These are phyloP conservation scores for Mungos mungo DNA, from an alignment of 2,113 vertebrate genomes.

Conservation along the genomic window DNA sequence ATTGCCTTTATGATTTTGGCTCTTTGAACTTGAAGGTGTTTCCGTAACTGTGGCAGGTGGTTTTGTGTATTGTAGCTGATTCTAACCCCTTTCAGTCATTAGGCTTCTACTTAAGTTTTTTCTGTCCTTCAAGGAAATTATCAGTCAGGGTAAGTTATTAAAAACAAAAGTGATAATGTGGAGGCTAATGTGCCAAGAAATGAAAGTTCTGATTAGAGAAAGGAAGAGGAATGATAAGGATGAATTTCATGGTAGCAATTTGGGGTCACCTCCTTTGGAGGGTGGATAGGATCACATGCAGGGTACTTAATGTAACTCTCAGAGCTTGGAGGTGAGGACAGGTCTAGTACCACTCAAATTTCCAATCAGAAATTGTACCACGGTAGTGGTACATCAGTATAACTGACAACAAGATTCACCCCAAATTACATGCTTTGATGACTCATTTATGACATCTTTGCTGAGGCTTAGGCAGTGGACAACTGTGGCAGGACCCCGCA, in stretches of 20 bases:
- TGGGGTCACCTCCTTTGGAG: neutral
- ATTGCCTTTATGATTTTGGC: neutral
- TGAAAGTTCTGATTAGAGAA: neutral
- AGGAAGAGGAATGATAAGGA: neutral
- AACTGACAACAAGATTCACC: neutral
- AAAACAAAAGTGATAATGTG: neutral
- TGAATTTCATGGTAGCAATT: conserved; percentile 10
- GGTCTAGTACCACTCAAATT: neutral
- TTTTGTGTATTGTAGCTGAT: neutral
- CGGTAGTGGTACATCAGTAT: neutral
- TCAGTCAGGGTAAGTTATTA: neutral
- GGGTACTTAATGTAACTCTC: neutral
- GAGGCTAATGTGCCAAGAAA: neutral
- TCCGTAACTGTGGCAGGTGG: neutral
- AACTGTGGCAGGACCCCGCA: neutral
- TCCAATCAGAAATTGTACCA: neutral
- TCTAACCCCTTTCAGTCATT: neutral
- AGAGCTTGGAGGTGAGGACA: neutral
- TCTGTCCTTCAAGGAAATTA: neutral
- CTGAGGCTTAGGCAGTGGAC: conserved; percentile 1
- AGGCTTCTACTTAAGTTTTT: neutral
- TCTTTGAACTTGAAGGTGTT: neutral
- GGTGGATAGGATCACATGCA: neutral
- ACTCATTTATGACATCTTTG: neutral
- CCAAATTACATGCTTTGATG: neutral